Evolutionary conservation across 2,888 invertebrate genomes (phyloP).

Genomic region (Alloplasta piceator): DNA sequence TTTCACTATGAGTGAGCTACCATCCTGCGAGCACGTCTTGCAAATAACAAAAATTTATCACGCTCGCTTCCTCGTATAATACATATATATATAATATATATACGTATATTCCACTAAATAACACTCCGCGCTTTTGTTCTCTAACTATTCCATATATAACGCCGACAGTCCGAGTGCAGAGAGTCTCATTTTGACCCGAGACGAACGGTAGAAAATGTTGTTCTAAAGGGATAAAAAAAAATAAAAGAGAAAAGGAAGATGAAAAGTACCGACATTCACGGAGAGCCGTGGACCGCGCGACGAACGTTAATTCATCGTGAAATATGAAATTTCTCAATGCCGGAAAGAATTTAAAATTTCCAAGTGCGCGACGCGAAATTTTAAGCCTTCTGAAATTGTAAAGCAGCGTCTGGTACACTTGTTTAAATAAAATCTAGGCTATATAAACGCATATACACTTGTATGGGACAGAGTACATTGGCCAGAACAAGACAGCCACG

Average conservation of each 20-base stretch:
- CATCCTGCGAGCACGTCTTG: slow-evolving; percentile 43
- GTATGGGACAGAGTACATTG: no score
- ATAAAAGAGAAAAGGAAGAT: slow-evolving; percentile 40
- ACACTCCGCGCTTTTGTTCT: slow-evolving; percentile 24
- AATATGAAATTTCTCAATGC: slow-evolving; percentile 55
- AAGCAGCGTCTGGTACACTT: no score
- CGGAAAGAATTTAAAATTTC: slow-evolving; percentile 7
- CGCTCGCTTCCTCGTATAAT: slow-evolving; percentile 20
- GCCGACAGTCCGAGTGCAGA: slow-evolving; percentile 29
- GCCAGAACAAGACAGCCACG: no score
- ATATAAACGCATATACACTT: no score
- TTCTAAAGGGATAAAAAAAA: slow-evolving; percentile 3
- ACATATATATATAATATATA: slow-evolving; percentile 26
- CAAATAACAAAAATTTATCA: slow-evolving; percentile 51
- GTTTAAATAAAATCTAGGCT: no score
- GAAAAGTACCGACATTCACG: slow-evolving; percentile 55
- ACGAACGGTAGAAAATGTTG: slow-evolving; percentile 23
- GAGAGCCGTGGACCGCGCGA: neutral
- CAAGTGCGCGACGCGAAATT: neutral
- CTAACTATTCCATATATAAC: slow-evolving; percentile 55
- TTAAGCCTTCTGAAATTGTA: no score
- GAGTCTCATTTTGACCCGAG: slow-evolving; percentile 31
- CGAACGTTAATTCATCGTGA: slow-evolving; percentile 47
- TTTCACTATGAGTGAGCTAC: slow-evolving; percentile 54
- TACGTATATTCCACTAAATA: neutral